These are phyloP conservation scores for Microtus richardsoni DNA, from an alignment of 2,113 vertebrate genomes.

Conservation along the genomic window DNA sequence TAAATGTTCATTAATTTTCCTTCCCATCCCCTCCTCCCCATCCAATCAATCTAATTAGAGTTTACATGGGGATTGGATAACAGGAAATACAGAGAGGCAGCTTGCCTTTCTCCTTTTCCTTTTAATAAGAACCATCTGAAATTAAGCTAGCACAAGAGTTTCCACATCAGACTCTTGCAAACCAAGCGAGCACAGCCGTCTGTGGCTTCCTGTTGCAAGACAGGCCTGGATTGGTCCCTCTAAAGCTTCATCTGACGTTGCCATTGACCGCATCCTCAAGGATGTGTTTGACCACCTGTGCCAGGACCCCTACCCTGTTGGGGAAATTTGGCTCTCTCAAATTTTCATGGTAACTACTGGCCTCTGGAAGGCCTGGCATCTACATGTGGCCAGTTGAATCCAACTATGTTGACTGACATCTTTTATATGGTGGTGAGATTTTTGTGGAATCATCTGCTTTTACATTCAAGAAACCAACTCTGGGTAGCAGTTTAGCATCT, in stretches of 20 bases:
- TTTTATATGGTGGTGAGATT: slow-evolving; percentile 36
- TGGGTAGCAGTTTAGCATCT: background rate
- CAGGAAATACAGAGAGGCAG: slow-evolving; percentile 65
- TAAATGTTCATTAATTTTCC: slow-evolving; percentile 52
- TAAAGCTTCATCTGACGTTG: background rate
- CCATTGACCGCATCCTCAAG: background rate
- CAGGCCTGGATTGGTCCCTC: background rate
- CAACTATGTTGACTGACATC: background rate
- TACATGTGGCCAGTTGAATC: background rate
- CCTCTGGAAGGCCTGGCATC: background rate
- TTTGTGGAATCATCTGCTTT: slow-evolving; percentile 46
- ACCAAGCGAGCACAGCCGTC: slow-evolving; percentile 45
- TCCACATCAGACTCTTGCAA: slow-evolving; percentile 8
- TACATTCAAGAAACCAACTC: background rate
- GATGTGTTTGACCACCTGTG: background rate
- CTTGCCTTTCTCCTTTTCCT: slow-evolving; percentile 44
- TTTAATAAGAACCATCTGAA: slow-evolving; percentile 78
- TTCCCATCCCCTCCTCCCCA: slow-evolving; percentile 35
- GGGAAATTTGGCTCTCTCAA: background rate
- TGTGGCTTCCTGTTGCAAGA: background rate
- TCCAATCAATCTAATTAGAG: slow-evolving; percentile 59
- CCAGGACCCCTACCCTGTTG: background rate
- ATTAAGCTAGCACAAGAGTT: slow-evolving; percentile 5
- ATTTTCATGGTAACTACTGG: background rate
- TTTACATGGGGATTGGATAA: slow-evolving; percentile 37